A percentile compares a stretch with the other conserved stretches of the same genome.
Evolutionary conservation across 2,797 vertebrate species (phyloP).

Genomic region (Scomberomorus guttatus): DNA sequence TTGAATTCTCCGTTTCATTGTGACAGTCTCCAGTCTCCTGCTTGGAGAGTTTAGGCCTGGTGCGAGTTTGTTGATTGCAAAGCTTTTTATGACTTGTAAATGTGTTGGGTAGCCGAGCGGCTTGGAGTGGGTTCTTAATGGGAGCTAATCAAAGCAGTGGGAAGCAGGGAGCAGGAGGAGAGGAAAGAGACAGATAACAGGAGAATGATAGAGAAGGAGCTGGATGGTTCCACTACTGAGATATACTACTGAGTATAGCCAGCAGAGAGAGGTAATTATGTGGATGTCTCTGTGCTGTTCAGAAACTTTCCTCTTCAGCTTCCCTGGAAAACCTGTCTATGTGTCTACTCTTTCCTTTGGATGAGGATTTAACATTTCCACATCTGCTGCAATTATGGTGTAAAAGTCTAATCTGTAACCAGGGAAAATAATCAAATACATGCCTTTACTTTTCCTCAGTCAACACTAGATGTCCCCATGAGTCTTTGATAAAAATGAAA

Average conservation of each 20-base stretch:
- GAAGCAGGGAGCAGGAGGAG: conserved; percentile 21
- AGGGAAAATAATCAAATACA: background rate
- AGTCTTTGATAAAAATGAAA: conserved; percentile 57
- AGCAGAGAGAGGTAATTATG: background rate
- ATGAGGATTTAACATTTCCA: background rate
- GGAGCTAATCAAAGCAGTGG: conserved; percentile 65
- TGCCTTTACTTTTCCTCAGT: conserved; percentile 11
- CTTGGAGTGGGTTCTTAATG: conserved; percentile 67
- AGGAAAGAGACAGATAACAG: conserved; percentile 46
- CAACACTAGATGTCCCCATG: conserved; percentile 82
- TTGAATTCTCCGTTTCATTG: conserved; percentile 57
- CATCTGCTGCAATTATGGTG: background rate
- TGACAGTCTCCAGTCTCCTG: conserved; percentile 17
- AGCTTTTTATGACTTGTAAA: conserved; percentile 72
- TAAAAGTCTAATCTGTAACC: background rate
- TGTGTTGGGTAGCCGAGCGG: conserved; percentile 53
- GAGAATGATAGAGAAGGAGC: conserved; percentile 35
- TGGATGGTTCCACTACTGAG: background rate
- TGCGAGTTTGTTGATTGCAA: conserved; percentile 66
- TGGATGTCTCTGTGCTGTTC: background rate
- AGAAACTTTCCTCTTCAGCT: background rate
- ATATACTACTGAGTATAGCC: background rate
- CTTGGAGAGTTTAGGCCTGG: conserved; percentile 47
- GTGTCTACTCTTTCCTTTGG: background rate
- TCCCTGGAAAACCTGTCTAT: background rate